Base-by-base conservation (phyloP, 2,888 invertebrate species). In the Eretmocerus hayati region DNA sequence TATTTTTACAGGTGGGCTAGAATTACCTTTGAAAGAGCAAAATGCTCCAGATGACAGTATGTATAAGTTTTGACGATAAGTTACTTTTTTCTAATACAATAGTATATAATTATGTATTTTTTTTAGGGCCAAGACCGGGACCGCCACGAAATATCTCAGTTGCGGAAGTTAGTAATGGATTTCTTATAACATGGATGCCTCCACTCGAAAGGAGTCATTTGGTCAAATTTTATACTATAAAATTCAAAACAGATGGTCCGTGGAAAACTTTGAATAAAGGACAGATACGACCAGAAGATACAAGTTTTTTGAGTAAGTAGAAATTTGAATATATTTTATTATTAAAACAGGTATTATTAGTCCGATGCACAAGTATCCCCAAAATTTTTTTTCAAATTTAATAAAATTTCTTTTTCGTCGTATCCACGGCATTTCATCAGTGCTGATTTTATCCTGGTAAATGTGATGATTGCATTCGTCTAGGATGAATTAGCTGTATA, bases 61-160 rank as follows among this genome's bases (percentile, higher is more conserved):
- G 50, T 46, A 46, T 26, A 26, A 26, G 26, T 9, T 26, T 6
- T 26, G 6, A 11, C 26, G 8, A 26, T 6, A 26, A 26, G 11
- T 26, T 26, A 11, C 11, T 26, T n/a, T n/a, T n/a, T n/a, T n/a
- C n/a, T n/a, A n/a, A n/a, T n/a, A n/a, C n/a, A n/a, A n/a, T n/a
- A n/a, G n/a, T n/a, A 36, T 36, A 16, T 11, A 19, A 15, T 20
- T 6, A 39, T 39, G 16, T 39, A 19, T 20, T 11, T 13, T 18
- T 20, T 35, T 35, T 59, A 93, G 94, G 93, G 73, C 92, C 93
- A 50, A 87, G 87, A 74, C 93, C 96, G 43, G 87, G 90, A 62
- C 85, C 88, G 41, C 94, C 95, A 23, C 81, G 87, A 59, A 94
- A 95, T 74, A 78, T 95, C 60, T 88, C 91, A 45, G 89, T 93